These are phyloP conservation scores for Parotia lawesii DNA, from an alignment of 2,113 vertebrate species.

Conservation along the genomic window DNA sequence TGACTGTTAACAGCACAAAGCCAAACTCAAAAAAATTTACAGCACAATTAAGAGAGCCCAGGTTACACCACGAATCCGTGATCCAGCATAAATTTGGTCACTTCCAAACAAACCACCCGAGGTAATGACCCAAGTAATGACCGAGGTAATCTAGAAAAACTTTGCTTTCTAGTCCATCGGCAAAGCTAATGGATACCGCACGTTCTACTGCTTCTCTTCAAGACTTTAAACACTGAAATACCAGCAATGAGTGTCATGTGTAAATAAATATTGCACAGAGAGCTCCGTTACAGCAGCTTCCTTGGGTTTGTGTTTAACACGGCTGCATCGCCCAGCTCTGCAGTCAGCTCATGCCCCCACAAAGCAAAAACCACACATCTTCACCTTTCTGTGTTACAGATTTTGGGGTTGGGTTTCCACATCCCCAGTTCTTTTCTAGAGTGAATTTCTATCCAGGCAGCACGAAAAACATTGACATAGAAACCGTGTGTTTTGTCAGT, in stretches of 20 bases:
- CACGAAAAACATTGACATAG: rapidly evolving
- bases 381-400: not conserved
- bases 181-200: not conserved
- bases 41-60: not conserved
- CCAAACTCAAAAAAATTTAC: not conserved
- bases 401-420: not conserved
- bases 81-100: not conserved
- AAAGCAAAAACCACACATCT: not conserved
- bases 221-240: not conserved
- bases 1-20: not conserved
- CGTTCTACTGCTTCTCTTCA: not conserved
- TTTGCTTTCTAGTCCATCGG: not conserved
- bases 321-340: not conserved
- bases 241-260: not conserved
- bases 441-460: not conserved
- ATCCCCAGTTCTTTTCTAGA: not conserved
- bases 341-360: not conserved
- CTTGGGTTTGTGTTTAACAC: not conserved
- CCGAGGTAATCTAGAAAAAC: not conserved
- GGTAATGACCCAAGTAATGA: not conserved
- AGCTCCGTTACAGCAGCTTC: not conserved
- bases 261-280: not conserved
- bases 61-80: not conserved
- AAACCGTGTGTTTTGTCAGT: not conserved
- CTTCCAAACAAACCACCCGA: not conserved